These are phyloP conservation scores for Chromoteleia sp. DNA, from an alignment of 2,888 invertebrate genomes.

Conservation along the genomic window DNA sequence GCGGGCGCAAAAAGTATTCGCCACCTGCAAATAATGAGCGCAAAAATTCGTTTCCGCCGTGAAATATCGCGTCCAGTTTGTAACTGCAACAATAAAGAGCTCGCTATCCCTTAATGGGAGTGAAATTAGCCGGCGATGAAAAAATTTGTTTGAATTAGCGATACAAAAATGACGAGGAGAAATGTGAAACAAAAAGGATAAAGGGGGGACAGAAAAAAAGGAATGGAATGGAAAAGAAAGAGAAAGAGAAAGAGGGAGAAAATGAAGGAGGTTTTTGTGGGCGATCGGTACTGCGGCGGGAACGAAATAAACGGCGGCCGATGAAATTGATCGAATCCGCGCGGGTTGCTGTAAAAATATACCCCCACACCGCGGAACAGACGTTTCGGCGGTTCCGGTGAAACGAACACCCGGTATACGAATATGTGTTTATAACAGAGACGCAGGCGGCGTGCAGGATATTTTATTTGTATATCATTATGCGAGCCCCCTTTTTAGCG, in stretches of 20 bases:
- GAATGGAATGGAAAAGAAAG: neutral
- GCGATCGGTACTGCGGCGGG: neutral
- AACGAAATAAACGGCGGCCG: neutral
- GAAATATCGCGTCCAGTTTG: slow-evolving; percentile 57
- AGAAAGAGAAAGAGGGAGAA: neutral
- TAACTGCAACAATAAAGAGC: slow-evolving; percentile 51
- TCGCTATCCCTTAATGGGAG: slow-evolving; percentile 28
- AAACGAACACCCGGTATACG: slow-evolving; percentile 66
- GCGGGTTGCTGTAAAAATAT: slow-evolving; percentile 24
- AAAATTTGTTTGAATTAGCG: slow-evolving; percentile 11
- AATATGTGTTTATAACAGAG: slow-evolving; percentile 55
- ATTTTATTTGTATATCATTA: slow-evolving; percentile 84
- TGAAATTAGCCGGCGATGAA: slow-evolving; percentile 32
- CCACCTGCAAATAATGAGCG: slow-evolving; percentile 64
- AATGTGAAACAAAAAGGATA: neutral
- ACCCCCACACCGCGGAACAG: slow-evolving; percentile 1
- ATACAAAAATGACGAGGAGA: too few species aligned
- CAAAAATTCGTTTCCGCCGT: slow-evolving; percentile 53
- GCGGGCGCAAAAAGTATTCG: slow-evolving; percentile 55
- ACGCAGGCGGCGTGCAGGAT: slow-evolving; percentile 72
- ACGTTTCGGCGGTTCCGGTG: slow-evolving; percentile 19
- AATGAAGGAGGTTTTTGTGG: neutral
- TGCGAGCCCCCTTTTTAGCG: slow-evolving; percentile 73
- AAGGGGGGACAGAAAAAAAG: neutral
- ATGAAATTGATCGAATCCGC: slow-evolving; percentile 1